A percentile compares a stretch with the other conserved stretches of the same genome.
Evolutionary conservation across 2,113 vertebrate genomes (phyloP).

Genomic region (Capra hircus): DNA sequence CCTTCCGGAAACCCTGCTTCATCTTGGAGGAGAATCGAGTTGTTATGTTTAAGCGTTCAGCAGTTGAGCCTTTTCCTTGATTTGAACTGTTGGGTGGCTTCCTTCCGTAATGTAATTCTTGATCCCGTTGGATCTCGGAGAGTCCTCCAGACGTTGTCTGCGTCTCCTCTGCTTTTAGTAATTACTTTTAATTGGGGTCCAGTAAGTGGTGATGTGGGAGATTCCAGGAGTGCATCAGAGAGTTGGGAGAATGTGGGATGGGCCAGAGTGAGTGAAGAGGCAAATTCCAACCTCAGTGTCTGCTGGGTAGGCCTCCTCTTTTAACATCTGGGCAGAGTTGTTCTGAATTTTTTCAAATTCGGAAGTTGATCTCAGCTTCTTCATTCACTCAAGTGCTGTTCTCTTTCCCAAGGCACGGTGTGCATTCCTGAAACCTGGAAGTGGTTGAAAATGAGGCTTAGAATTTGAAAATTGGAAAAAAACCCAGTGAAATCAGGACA

Average conservation of each 20-base stretch:
- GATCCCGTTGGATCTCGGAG: not conserved
- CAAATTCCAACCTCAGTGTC: accelerated
- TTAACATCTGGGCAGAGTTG: not conserved
- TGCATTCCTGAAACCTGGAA: not conserved
- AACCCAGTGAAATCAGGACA: not conserved
- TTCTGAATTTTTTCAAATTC: not conserved
- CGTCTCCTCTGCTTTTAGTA: not conserved
- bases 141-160: not conserved
- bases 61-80: not conserved
- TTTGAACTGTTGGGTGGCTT: not conserved
- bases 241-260: not conserved
- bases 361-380: not conserved
- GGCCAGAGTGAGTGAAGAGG: not conserved
- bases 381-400: not conserved
- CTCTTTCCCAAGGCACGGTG: not conserved
- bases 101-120: not conserved
- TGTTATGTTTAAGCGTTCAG: not conserved
- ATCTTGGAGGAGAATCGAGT: not conserved
- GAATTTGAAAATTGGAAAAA: not conserved
- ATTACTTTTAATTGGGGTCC: not conserved
- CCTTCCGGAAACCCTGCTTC: not conserved
- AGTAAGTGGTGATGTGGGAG: not conserved
- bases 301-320: not conserved
- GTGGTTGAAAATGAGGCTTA: not conserved
- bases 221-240: not conserved